Conservation (phyloP, 1,140 invertebrate species). For the Zaprionus ornatus region DNA sequence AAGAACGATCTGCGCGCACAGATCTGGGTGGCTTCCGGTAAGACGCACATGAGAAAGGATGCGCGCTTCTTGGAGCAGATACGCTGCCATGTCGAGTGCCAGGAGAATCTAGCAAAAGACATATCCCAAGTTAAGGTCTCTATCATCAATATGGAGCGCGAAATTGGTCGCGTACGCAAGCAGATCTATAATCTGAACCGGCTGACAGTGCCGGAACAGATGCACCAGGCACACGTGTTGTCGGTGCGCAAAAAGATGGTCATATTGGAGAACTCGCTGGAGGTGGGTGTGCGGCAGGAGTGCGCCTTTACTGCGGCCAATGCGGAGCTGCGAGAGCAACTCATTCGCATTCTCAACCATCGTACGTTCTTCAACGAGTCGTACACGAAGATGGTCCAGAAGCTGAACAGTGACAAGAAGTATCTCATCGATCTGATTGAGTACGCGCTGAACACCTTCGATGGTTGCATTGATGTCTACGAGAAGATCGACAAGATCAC, state of each 20-base stretch:
- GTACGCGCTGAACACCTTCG: constrained; percentile 69
- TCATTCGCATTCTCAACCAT: constrained; percentile 68
- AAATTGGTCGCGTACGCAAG: constrained; percentile 65
- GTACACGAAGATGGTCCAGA: constrained; percentile 71
- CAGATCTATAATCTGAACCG: constrained; percentile 69
- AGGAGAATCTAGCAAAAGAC: constrained; percentile 64
- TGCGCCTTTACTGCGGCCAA: constrained; percentile 69
- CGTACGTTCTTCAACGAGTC: constrained; percentile 70
- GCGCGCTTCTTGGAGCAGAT: constrained; percentile 52
- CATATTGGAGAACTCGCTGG: constrained; percentile 70
- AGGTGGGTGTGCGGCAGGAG: constrained; percentile 69
- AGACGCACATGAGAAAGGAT: constrained; percentile 54
- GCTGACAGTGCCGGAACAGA: constrained; percentile 62
- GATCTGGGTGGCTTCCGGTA: constrained; percentile 76
- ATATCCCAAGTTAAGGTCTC: constrained; percentile 61
- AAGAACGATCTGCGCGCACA: constrained; percentile 74
- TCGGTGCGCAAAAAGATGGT: constrained; percentile 56
- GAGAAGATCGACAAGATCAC: constrained; percentile 69
- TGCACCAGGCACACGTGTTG: constrained; percentile 59
- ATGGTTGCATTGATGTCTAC: constrained; percentile 68
- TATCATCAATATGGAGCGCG: constrained; percentile 67
- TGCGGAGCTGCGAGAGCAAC: constrained; percentile 60
- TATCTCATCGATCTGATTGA: constrained; percentile 73
- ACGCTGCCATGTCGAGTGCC: constrained; percentile 70
- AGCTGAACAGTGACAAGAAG: constrained; percentile 75